Conservation (phyloP, 2,113 vertebrate genomes). For the Neolamprologus kungweensis region DNA sequence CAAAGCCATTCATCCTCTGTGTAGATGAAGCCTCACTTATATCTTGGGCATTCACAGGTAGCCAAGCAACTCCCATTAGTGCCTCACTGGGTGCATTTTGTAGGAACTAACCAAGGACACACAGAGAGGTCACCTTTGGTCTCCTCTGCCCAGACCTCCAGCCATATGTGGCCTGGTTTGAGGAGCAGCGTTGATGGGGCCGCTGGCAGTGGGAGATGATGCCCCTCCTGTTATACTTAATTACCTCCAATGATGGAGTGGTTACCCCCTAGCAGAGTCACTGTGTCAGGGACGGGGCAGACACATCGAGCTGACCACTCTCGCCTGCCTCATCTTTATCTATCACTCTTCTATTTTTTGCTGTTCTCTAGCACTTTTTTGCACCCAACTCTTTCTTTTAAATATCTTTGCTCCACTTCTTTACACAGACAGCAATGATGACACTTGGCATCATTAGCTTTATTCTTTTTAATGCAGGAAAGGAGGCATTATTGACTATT, state of each 20-base stretch:
- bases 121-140: constrained; percentile 24
- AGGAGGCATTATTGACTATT: neutral
- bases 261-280: neutral
- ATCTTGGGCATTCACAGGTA: neutral
- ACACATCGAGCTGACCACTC: neutral
- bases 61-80: neutral
- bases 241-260: constrained; percentile 37
- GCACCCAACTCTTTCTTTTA: neutral
- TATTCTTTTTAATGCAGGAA: neutral
- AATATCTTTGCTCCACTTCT: neutral
- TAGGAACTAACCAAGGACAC: neutral
- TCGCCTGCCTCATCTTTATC: neutral
- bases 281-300: constrained; percentile 17
- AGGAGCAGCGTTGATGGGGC: neutral
- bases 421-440: neutral
- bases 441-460: neutral
- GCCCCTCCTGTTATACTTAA: constrained; percentile 43
- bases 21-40: neutral
- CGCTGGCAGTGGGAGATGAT: constrained; percentile 1
- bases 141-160: constrained; percentile 25
- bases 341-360: neutral
- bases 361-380: neutral
- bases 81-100: neutral
- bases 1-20: neutral
- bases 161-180: constrained; percentile 35